A percentile compares a stretch with the other conserved stretches of the same genome.
These are phyloP conservation scores for Phalacrocorax pelagicus DNA, from an alignment of 2,113 vertebrate species.

Conservation along the genomic window DNA sequence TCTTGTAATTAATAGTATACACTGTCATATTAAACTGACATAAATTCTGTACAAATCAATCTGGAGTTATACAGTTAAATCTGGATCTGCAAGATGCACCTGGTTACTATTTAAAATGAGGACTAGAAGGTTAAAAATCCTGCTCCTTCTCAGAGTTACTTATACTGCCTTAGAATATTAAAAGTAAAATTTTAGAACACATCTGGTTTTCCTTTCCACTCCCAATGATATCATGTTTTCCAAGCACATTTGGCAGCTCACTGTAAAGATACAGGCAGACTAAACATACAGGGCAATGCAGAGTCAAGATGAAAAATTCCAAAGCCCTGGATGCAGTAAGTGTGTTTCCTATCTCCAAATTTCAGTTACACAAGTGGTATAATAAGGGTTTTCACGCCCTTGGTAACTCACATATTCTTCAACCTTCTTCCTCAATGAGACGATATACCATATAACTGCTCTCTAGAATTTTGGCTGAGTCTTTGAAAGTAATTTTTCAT, in stretches of 20 bases:
- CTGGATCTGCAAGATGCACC: not conserved
- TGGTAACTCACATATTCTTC: not conserved
- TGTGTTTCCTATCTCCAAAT: not conserved
- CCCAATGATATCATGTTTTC: constrained; percentile 66
- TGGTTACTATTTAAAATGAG: not conserved
- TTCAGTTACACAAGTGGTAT: not conserved
- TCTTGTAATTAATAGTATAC: not conserved
- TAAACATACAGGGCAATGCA: constrained; percentile 26
- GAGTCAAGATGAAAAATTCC: constrained; percentile 46
- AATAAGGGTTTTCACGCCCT: not conserved
- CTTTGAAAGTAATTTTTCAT: not conserved
- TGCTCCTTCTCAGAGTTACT: not conserved
- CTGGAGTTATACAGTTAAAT: not conserved
- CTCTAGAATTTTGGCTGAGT: not conserved
- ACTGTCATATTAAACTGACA: not conserved
- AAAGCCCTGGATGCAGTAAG: not conserved
- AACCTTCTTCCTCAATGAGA: constrained; percentile 14
- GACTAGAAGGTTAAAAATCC: not conserved
- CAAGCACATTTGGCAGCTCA: constrained; percentile 52
- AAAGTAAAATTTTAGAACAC: constrained; percentile 42
- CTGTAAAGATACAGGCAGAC: constrained; percentile 54
- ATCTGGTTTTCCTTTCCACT: constrained; percentile 65
- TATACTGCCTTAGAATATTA: not conserved
- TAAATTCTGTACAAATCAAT: not conserved
- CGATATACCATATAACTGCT: not conserved